Conservation (phyloP, 2,797 vertebrate genomes). For the Aeoliscus strigatus region DNA sequence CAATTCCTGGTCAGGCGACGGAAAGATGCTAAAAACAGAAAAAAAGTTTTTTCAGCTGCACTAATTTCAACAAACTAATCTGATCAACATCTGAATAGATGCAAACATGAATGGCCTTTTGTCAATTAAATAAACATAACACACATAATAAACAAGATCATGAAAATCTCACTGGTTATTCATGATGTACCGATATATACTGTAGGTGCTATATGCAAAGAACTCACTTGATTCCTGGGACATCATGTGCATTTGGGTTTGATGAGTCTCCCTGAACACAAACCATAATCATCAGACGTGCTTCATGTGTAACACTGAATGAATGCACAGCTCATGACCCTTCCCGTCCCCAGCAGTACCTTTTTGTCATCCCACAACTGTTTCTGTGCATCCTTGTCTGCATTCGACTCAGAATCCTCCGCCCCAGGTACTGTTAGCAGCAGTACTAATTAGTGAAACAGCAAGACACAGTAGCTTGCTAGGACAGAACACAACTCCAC, state of each 20-base stretch:
- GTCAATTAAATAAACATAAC: background rate
- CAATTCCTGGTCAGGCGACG: conserved; percentile 92
- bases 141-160: too few relatives aligned
- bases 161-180: too few relatives aligned
- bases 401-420: conserved; percentile 81
- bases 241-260: conserved; percentile 91
- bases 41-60: too few relatives aligned
- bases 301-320: background rate
- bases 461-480: conserved; percentile 43
- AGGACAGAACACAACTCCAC: conserved; percentile 42
- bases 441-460: conserved; percentile 77
- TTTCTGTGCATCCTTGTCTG: conserved; percentile 84
- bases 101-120: too few relatives aligned
- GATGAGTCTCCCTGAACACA: conserved; percentile 80
- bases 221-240: conserved; percentile 96
- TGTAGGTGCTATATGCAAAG: background rate
- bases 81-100: too few relatives aligned
- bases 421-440: conserved; percentile 91
- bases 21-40: conserved; percentile 83
- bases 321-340: conserved; percentile 1
- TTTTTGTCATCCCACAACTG: conserved; percentile 89
- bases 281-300: conserved; percentile 20
- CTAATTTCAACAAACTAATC: background rate
- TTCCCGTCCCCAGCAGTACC: conserved; percentile 67
- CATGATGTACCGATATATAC: too few relatives aligned